Evolutionary conservation across 2,797 vertebrate species (phyloP), one percentile per base, ranked within the genome.

Genomic region (Potorous gilbertii): DNA sequence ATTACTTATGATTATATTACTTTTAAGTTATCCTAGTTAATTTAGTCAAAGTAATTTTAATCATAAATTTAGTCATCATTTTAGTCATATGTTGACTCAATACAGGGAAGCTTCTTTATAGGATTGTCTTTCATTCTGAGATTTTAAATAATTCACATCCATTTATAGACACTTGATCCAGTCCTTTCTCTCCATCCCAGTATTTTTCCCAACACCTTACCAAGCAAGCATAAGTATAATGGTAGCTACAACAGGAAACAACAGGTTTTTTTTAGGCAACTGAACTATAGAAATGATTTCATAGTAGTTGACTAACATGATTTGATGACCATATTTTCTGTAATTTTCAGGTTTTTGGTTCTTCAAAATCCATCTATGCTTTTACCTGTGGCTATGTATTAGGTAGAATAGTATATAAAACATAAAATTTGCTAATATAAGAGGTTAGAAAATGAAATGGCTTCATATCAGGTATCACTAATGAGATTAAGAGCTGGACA

Each of bases 1-100:
- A 92, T 98, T 97, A 96, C 95, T 98, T 97, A 95, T 90, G 96
- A 94, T 94, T 93, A 62, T 94, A 93, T 93, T 62, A 46, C 90
- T 56, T 95, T 91, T 95, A 96, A 97, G 97, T 97, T 96, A 97
- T 55, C 95, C 94, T 55, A 89, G 91, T 66, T 16, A 91, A 95
- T 96, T 97, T 97, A 95, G 97, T 96, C 90, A 97, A 97, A 97
- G 97, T 97, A 97, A 97, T 97, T 57, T 57, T 57, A 57, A 9
- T 29, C 9, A 57, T 29, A 57, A 57, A 29, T 57, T 57, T 57
- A 57, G 9, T 29, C 28, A 55, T 95, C 95, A 97, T 96, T 94
- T 90, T 94, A 57, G 59, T 96, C 91, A 93, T 95, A 87, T 94
- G 94, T 95, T 96, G 97, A 95, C 66, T 96, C 91, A 46, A 87